Conservation (phyloP, 2,113 vertebrate genomes). For the Tachysurus vachellii region DNA sequence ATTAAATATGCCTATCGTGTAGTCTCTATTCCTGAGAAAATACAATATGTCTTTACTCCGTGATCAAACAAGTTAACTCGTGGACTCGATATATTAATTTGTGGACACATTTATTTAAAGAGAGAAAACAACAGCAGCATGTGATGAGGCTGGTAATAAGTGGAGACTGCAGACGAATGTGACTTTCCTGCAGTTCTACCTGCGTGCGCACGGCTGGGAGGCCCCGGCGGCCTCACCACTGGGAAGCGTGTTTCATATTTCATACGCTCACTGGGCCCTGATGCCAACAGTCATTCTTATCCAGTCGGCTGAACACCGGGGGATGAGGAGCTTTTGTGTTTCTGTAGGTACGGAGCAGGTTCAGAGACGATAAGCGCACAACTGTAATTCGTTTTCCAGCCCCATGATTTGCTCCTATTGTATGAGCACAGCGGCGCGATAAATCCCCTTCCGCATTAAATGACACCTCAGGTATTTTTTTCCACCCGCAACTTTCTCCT, state of each 20-base stretch:
- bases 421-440: constrained; percentile 40
- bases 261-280: constrained; percentile 51
- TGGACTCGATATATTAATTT: neutral
- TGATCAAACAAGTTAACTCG: neutral
- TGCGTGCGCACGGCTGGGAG: constrained; percentile 34
- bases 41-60: too few relatives aligned
- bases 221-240: constrained; percentile 37
- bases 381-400: constrained; percentile 46
- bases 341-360: constrained; percentile 47
- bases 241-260: constrained; percentile 57
- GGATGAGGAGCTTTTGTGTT: constrained; percentile 43
- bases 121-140: neutral
- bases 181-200: constrained; percentile 35
- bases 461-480: constrained; percentile 44
- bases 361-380: constrained; percentile 47
- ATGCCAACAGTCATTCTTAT: constrained; percentile 58
- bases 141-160: neutral
- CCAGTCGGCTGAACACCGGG: constrained; percentile 43
- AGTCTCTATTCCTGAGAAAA: neutral
- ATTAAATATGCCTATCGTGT: neutral
- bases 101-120: neutral
- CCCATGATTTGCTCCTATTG: constrained; percentile 43
- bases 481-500: constrained; percentile 28
- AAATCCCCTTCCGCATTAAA: constrained; percentile 45
- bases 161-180: neutral